phyloP scores from a whole-genome alignment of 2,113 vertebrate species.

The Hiodon alosoides region DNA sequence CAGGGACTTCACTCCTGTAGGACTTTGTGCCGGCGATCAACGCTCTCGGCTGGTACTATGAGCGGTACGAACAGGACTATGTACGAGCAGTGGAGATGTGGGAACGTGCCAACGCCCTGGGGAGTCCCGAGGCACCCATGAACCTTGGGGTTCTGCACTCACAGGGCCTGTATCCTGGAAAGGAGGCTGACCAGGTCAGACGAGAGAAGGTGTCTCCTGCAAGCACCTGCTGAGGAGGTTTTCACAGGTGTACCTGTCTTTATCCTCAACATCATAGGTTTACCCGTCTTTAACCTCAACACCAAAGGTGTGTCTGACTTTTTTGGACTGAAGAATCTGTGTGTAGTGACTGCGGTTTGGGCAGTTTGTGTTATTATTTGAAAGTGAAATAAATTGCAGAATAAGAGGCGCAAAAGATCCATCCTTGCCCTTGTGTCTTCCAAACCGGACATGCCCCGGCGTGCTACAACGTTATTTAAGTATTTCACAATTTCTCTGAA shows the following conservation, averaged over 20 bases:
- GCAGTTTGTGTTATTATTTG: no score
- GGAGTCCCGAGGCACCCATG: conserved; percentile 60
- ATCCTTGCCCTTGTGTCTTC: neutral
- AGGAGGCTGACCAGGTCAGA: conserved; percentile 43
- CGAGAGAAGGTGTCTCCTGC: neutral
- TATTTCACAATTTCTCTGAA: neutral
- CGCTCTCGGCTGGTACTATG: conserved; percentile 71
- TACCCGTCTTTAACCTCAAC: neutral
- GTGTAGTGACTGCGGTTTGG: no score
- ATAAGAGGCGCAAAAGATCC: neutral
- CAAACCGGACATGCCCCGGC: no score
- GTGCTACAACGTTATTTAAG: neutral
- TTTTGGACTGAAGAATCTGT: no score
- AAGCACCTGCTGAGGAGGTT: neutral
- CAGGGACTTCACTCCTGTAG: conserved; percentile 36
- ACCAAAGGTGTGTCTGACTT: no score
- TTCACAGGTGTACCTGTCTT: neutral
- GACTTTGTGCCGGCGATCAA: conserved; percentile 64
- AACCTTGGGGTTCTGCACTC: conserved; percentile 65
- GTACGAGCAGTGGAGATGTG: conserved; percentile 57
- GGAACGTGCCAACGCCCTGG: conserved; percentile 59
- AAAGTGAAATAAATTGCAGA: no score
- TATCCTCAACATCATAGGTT: neutral
- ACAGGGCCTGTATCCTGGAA: conserved; percentile 62
- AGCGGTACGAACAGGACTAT: conserved; percentile 59